Evolutionary conservation across 2,113 vertebrate genomes (phyloP), one percentile per base, ranked within the genome.

Genomic region (Neodon shergylaensis): DNA sequence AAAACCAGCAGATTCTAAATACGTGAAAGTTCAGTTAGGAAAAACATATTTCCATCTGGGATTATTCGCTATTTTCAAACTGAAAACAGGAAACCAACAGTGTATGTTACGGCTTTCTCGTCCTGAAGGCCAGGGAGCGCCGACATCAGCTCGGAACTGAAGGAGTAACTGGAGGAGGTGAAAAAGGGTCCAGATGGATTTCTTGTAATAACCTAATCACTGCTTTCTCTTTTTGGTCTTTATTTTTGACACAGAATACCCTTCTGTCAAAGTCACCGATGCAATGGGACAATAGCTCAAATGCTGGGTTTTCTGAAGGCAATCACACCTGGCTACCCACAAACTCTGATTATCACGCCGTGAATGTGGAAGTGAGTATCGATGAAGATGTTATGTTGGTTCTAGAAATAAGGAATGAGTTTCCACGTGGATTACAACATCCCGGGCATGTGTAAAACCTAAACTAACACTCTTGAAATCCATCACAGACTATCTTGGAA

Each of bases 311-410:
- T 96, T 99, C 99, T 73, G 98, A 98, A 87, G 98, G 97, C 89
- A 99, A 98, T 91, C 94, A 94, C 72, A 99, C 98, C 42, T 99
- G 99, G 99, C 94, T 99, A 94, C 99, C 99, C 8, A 92, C 99
- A 12, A 98, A 98, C 95, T 97, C 98, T 0, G 94, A 99, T 96
- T 99, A 99, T 95, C 14, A 66, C 21, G 98, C 93, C 0, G 88
- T 99, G 86, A 99, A 99, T 54, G 99, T 99, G 83, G 98, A 99
- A 94, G 99, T 99, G 98, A 97, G 98, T 99, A 97, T 36, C 16
- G 4, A 9, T n/a, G 68, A 83, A 47, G 58, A 76, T 42, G 10
- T 88, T 31, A 39, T 21, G 39, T 36, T 22, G 42, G 91, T 73
- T 93, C 52, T 42, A 86, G 68, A 92, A 90, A 81, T 5, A 77